Conservation (phyloP, 2,888 invertebrate genomes). For the Yponomeuta evonymella region DNA sequence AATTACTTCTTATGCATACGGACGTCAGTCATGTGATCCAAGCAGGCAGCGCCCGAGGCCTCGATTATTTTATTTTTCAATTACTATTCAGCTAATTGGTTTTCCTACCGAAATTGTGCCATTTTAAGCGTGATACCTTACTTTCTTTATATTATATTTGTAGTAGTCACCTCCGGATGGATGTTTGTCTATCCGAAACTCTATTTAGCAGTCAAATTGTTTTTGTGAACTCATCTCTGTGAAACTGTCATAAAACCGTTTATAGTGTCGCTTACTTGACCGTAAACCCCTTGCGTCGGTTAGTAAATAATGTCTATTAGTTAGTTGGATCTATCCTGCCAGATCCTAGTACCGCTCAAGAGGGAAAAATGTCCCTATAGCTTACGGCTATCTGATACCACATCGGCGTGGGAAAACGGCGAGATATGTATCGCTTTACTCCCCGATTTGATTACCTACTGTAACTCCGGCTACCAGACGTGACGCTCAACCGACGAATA, state of each 20-base stretch:
- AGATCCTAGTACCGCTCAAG: conserved; percentile 16
- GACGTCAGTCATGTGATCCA: background rate
- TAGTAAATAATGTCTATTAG: conserved; percentile 9
- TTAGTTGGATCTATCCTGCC: conserved; percentile 17
- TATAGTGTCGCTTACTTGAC: background rate
- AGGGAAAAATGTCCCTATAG: conserved; percentile 15
- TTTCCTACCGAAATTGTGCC: background rate
- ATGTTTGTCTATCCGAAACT: no score
- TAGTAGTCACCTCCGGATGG: no score
- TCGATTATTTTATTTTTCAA: background rate
- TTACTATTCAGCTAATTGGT: conserved; percentile 1
- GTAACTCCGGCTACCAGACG: conserved; percentile 1
- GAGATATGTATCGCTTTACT: conserved; percentile 12
- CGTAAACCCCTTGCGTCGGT: background rate
- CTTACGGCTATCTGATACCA: conserved; percentile 20
- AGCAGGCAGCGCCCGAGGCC: background rate
- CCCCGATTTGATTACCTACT: conserved; percentile 9
- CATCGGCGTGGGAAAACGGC: conserved; percentile 18
- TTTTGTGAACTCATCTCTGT: background rate
- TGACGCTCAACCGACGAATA: background rate
- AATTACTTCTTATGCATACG: background rate
- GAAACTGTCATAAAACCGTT: background rate
- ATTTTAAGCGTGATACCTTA: no score
- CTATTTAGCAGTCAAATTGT: background rate
- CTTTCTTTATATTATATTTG: no score